A percentile compares a stretch with the other conserved stretches of the same genome.
Conservation (phyloP, 1,140 invertebrate species). For the Sipha flava region DNA sequence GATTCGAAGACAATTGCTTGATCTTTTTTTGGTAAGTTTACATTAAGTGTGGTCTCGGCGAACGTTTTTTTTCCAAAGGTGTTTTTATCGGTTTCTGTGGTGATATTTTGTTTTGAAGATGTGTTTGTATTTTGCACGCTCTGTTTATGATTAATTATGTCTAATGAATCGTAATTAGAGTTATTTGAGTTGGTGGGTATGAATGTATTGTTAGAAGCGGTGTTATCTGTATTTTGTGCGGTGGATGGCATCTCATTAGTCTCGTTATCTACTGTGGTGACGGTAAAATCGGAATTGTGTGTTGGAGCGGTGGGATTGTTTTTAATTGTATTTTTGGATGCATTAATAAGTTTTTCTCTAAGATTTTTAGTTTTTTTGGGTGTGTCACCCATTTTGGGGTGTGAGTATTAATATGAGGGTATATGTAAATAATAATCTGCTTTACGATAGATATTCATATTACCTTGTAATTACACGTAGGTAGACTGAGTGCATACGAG, state of each 20-base stretch:
- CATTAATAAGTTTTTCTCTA: neutral
- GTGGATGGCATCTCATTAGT: neutral
- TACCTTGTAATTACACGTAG: neutral
- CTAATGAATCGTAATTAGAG: neutral
- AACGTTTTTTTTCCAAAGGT: too few relatives aligned
- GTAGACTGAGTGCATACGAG: neutral
- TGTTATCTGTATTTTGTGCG: neutral
- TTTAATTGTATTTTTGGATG: neutral
- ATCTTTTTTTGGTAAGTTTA: too few relatives aligned
- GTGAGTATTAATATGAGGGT: neutral
- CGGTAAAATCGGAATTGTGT: neutral
- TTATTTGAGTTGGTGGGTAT: neutral
- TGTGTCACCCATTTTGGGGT: neutral
- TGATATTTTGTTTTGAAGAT: neutral
- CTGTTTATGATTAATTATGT: neutral
- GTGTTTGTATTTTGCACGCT: neutral
- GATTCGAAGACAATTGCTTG: too few relatives aligned
- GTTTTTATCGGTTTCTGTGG: too few relatives aligned
- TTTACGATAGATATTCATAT: neutral
- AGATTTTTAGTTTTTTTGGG: neutral
- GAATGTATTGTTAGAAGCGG: too few relatives aligned
- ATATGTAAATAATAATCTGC: neutral
- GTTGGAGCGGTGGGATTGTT: neutral
- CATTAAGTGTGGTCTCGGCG: too few relatives aligned
- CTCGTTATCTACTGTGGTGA: neutral